Conservation (phyloP, 2,113 vertebrate genomes). For the Xenopus borealis region DNA sequence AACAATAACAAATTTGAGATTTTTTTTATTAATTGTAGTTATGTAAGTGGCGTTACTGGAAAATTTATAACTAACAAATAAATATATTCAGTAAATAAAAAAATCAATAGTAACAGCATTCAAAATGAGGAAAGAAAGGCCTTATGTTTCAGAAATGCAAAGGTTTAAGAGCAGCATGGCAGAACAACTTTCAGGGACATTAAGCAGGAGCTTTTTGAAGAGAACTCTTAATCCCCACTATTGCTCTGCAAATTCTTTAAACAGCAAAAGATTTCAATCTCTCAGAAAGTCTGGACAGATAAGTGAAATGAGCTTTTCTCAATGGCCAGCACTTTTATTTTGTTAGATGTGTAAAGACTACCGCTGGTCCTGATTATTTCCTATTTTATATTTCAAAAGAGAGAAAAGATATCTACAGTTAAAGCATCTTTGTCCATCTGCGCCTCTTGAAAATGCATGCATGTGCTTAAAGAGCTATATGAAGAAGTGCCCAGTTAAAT, state of each 20-base stretch:
- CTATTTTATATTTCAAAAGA: not conserved
- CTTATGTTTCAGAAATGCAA: not conserved
- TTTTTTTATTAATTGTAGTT: no score
- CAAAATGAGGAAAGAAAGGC: not conserved
- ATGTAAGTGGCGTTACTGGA: no score
- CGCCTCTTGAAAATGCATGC: no score
- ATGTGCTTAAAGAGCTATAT: no score
- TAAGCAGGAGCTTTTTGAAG: not conserved
- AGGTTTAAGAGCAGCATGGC: not conserved
- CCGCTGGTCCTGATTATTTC: not conserved
- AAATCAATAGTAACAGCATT: not conserved
- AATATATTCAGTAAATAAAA: no score
- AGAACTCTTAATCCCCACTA: slow-evolving; percentile 5
- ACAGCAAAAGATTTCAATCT: not conserved
- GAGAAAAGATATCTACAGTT: not conserved
- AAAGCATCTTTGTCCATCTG: no score
- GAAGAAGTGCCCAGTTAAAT: no score
- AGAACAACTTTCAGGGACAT: not conserved
- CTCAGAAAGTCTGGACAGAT: not conserved
- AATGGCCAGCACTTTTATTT: not conserved
- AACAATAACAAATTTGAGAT: no score
- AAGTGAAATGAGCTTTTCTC: not conserved
- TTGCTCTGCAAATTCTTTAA: slow-evolving; percentile 1
- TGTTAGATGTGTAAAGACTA: not conserved
- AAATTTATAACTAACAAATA: no score